Base-by-base conservation (phyloP, 2,888 invertebrate genomes). In the Cryptophagus acutangulus region DNA sequence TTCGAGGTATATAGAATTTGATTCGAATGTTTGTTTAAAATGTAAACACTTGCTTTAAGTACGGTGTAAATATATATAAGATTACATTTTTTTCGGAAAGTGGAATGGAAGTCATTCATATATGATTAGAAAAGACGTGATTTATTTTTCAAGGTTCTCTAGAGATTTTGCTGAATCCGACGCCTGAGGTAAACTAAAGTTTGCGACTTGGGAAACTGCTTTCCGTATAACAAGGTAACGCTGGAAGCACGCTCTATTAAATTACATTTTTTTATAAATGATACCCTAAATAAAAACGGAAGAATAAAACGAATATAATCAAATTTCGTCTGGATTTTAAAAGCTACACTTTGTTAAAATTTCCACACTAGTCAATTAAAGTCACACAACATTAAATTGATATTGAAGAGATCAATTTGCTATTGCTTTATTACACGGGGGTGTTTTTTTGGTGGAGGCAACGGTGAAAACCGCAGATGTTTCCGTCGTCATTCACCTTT, bases 401-500 rank as follows among this genome's bases (percentile, higher is more conserved):
- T n/a, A n/a, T n/a, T n/a, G n/a, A n/a, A n/a, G n/a, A n/a, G n/a
- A n/a, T n/a, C n/a, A n/a, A n/a, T n/a, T n/a, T n/a, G n/a, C n/a
- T n/a, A n/a, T n/a, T n/a, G n/a, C n/a, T n/a, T n/a, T n/a, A n/a
- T n/a, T n/a, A n/a, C n/a, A n/a, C 30, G 25, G 8, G 33, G 20
- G 29, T n/a, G n/a, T n/a, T n/a, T n/a, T n/a, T n/a, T n/a, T n/a
- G n/a, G n/a, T n/a, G n/a, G n/a, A n/a, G n/a, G n/a, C n/a, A n/a
- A n/a, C n/a, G n/a, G n/a, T n/a, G n/a, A 20, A 20, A 8, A n/a
- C 31, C 31, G 31, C 30, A 33, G 38, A 31, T 48, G 52, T 56
- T 52, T 51, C 50, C 48, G 41, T 25, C 48, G 54, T 53, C 58
- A 51, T 58, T 58, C 57, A 59, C 59, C 58, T 60, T 55, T 60